These are phyloP conservation scores for Trididemnum nubilum DNA, from an alignment of 23 tunicate genomes.

Conservation along the genomic window DNA sequence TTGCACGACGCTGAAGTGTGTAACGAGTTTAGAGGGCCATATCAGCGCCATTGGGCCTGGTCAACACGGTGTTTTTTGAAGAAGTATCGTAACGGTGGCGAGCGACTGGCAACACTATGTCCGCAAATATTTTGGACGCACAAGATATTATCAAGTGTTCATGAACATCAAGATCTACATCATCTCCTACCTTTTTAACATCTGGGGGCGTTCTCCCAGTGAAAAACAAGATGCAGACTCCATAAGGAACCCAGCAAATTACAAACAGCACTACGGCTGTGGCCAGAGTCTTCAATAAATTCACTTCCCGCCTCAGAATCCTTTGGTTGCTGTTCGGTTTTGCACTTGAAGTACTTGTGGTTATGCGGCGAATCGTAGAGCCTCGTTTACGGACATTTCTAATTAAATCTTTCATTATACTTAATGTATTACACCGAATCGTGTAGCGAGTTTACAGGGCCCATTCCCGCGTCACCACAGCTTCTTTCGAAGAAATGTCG, in stretches of 20 bases:
- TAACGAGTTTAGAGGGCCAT: neutral
- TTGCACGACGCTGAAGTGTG: neutral
- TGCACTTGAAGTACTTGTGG: neutral
- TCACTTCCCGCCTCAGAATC: conserved; percentile 8
- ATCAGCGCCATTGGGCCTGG: neutral
- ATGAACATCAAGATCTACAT: too few relatives aligned
- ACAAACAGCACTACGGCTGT: conserved; percentile 37
- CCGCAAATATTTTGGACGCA: too few relatives aligned
- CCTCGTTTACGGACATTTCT: conserved; percentile 17
- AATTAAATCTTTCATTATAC: neutral
- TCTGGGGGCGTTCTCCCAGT: conserved; percentile 16
- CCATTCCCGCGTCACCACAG: neutral
- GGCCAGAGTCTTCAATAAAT: conserved; percentile 42
- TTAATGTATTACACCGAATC: neutral
- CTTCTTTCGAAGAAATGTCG: neutral
- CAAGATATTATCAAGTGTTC: too few relatives aligned
- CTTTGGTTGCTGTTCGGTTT: neutral
- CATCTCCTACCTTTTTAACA: conserved; percentile 39
- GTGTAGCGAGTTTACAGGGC: neutral
- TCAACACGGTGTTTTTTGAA: neutral
- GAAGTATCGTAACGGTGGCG: neutral
- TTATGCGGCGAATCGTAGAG: neutral
- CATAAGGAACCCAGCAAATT: conserved; percentile 52
- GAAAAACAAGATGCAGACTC: conserved; percentile 5
- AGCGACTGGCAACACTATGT: neutral